A percentile compares a stretch with the other conserved stretches of the same genome.
Evolutionary conservation across 2,797 vertebrate species (phyloP).

Genomic region (Acanthurus leucopareius): DNA sequence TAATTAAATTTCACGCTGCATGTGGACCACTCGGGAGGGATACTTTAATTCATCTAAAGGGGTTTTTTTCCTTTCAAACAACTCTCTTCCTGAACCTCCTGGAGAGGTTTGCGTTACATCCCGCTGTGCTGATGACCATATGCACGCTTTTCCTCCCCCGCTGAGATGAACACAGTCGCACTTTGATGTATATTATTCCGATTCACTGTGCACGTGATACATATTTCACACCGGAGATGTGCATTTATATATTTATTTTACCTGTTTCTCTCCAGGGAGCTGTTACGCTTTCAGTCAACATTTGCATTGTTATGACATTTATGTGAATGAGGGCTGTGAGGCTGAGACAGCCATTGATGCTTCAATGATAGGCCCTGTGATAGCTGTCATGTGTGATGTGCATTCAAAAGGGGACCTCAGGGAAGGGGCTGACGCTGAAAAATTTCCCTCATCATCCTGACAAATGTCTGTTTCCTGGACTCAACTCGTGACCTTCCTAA

Average conservation of each 20-base stretch:
- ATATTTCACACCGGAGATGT: conserved; percentile 26
- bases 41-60: conserved; percentile 65
- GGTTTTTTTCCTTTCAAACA: conserved; percentile 53
- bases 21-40: conserved; percentile 46
- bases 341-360: conserved; percentile 35
- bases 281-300: neutral
- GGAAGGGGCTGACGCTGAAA: conserved; percentile 14
- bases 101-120: conserved; percentile 47
- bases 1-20: conserved; percentile 60
- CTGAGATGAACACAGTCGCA: conserved; percentile 30
- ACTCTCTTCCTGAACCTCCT: conserved; percentile 44
- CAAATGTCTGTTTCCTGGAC: conserved; percentile 32
- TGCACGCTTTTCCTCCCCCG: neutral
- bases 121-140: conserved; percentile 57
- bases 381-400: conserved; percentile 33
- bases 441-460: conserved; percentile 28
- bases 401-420: neutral
- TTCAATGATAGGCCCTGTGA: conserved; percentile 34
- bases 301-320: conserved; percentile 40
- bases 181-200: conserved; percentile 56
- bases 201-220: conserved; percentile 12
- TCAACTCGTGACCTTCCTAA: conserved; percentile 2
- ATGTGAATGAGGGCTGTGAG: conserved; percentile 13
- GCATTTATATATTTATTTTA: conserved; percentile 20
- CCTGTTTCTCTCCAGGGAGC: neutral